Evolutionary conservation across 2,888 invertebrate species (phyloP).

Genomic region (Drosophila melanosoma): DNA sequence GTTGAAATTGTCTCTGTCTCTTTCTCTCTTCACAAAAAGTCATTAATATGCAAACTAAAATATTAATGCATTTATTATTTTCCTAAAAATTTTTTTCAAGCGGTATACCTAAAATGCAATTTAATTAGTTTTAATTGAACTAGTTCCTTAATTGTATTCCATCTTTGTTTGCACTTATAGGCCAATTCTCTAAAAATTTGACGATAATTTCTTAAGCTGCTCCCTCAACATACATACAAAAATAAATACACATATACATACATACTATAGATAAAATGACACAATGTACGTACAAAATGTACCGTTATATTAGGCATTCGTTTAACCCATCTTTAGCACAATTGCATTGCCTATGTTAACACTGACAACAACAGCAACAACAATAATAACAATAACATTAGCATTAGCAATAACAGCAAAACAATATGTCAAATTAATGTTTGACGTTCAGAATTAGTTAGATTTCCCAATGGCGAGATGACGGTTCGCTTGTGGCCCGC

Average conservation of each 20-base stretch:
- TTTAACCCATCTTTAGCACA: constrained; percentile 22
- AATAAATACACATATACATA: neutral
- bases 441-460: constrained; percentile 62
- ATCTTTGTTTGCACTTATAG: neutral
- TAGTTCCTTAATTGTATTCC: neutral
- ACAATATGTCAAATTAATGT: constrained; percentile 76
- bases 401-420: constrained; percentile 49
- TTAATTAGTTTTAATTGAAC: neutral
- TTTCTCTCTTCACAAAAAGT: neutral
- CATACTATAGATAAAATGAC: neutral
- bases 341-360: constrained; percentile 15
- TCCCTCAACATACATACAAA: neutral
- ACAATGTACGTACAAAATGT: constrained; percentile 21
- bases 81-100: neutral
- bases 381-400: neutral
- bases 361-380: constrained; percentile 8
- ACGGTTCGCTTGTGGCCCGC: constrained; percentile 35
- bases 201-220: neutral
- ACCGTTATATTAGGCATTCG: constrained; percentile 37
- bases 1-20: neutral
- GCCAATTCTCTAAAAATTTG: neutral
- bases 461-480: constrained; percentile 43
- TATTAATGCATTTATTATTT: neutral
- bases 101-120: neutral
- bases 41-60: neutral